Evolutionary conservation across 2,888 invertebrate genomes (phyloP).

Genomic region (Seira musarum): DNA sequence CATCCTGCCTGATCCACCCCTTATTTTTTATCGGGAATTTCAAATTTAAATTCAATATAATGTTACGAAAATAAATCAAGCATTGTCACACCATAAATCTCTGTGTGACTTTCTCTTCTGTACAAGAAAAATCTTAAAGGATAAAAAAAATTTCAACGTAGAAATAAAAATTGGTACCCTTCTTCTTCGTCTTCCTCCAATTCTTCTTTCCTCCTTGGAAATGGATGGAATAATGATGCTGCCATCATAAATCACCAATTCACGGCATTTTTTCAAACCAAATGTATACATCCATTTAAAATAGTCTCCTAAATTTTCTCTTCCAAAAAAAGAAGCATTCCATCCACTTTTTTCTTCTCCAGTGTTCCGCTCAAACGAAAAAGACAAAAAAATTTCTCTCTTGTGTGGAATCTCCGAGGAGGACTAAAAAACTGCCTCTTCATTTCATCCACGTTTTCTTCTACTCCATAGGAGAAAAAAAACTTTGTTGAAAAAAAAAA

Average conservation of each 20-base stretch:
- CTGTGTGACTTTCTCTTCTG: slow-evolving; percentile 32
- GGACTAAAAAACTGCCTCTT: slow-evolving; percentile 43
- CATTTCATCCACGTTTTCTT: slow-evolving; percentile 57
- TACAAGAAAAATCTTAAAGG: slow-evolving; percentile 23
- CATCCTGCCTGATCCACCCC: neutral
- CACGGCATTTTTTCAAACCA: slow-evolving; percentile 47
- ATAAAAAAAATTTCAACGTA: slow-evolving; percentile 14
- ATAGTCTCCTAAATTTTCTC: slow-evolving; percentile 18
- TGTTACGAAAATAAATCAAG: slow-evolving; percentile 56
- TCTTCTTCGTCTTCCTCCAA: slow-evolving; percentile 11
- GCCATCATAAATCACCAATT: slow-evolving; percentile 63
- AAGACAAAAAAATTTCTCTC: slow-evolving; percentile 57
- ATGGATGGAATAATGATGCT: slow-evolving; percentile 63
- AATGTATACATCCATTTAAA: slow-evolving; percentile 26
- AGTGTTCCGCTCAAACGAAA: slow-evolving; percentile 59
- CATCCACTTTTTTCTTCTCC: slow-evolving; percentile 31
- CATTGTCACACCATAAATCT: slow-evolving; percentile 60
- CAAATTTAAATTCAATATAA: slow-evolving; percentile 49
- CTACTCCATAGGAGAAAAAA: slow-evolving; percentile 34
- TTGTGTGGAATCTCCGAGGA: slow-evolving; percentile 43
- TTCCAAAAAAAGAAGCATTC: slow-evolving; percentile 37
- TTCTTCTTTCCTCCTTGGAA: slow-evolving; percentile 44
- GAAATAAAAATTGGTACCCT: slow-evolving; percentile 21
- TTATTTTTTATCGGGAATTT: slow-evolving; percentile 10
- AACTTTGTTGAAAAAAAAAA: slow-evolving; percentile 25